Conservation (phyloP, 2,888 invertebrate genomes). For the Zygaena filipendulae region DNA sequence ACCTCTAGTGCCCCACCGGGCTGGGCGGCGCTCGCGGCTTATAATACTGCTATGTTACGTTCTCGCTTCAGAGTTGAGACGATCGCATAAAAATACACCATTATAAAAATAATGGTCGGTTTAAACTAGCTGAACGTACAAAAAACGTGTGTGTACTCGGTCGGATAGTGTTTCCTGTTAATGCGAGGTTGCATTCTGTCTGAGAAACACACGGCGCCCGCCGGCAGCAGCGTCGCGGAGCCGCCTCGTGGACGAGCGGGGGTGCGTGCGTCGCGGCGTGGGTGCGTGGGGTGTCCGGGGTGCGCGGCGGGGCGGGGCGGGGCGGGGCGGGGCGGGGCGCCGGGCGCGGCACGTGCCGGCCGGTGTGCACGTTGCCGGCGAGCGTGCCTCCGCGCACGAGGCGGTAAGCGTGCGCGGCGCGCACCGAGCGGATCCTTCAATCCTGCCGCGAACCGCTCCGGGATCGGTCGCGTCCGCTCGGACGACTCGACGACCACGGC, state of each 20-base stretch:
- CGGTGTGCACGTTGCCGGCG: slow-evolving; percentile 33
- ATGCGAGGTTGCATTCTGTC: not conserved
- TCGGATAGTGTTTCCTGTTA: too few relatives aligned
- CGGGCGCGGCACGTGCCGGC: slow-evolving; percentile 24
- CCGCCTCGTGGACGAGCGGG: too few relatives aligned
- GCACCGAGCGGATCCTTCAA: slow-evolving; percentile 41
- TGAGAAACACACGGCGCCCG: not conserved
- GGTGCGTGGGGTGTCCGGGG: slow-evolving; percentile 10
- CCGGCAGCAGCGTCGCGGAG: not conserved
- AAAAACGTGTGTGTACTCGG: too few relatives aligned
- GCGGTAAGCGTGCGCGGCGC: slow-evolving; percentile 30
- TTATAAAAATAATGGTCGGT: too few relatives aligned
- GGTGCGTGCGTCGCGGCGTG: slow-evolving; percentile 1
- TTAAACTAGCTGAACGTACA: too few relatives aligned
- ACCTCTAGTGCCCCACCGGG: not conserved
- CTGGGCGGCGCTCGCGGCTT: too few relatives aligned
- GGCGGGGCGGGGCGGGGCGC: slow-evolving; percentile 14
- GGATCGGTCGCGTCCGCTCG: slow-evolving; percentile 48
- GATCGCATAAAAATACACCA: too few relatives aligned
- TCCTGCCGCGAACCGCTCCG: slow-evolving; percentile 49
- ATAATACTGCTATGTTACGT: too few relatives aligned
- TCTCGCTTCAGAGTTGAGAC: too few relatives aligned
- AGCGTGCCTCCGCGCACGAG: slow-evolving; percentile 42
- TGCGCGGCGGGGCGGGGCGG: slow-evolving; percentile 11
- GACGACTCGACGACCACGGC: slow-evolving; percentile 17